Percentiles rank a stretch among this genome's conserved stretches.
Conservation (phyloP, 2,888 invertebrate genomes). For the Drosophila monieri region DNA sequence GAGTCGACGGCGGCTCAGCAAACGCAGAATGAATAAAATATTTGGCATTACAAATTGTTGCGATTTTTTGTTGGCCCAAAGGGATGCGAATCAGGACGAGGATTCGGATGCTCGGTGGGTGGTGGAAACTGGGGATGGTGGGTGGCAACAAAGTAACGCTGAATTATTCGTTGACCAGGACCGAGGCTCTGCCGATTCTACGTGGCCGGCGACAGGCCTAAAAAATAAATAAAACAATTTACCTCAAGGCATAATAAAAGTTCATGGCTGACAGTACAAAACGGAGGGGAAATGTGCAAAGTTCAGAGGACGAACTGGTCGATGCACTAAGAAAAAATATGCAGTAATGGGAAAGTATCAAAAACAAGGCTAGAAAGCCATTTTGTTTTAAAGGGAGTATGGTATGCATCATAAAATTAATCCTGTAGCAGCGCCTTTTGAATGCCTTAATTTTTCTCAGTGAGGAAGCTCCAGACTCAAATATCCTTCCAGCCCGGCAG, state of each 20-base stretch:
- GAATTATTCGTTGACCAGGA: constrained; percentile 57
- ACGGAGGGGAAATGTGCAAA: neutral
- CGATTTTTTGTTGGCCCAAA: constrained; percentile 62
- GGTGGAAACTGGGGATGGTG: constrained; percentile 24
- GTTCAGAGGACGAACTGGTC: constrained; percentile 2
- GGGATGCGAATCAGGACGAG: constrained; percentile 32
- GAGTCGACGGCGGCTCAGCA: constrained; percentile 35
- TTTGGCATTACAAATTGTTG: constrained; percentile 80
- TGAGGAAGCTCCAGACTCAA: neutral
- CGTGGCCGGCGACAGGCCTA: constrained; percentile 51
- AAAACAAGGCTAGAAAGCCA: no score
- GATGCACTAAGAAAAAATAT: constrained; percentile 16
- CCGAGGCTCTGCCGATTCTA: constrained; percentile 24
- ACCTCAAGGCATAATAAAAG: constrained; percentile 81
- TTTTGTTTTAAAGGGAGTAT: no score
- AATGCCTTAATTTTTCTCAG: neutral
- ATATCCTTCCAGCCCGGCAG: constrained; percentile 32
- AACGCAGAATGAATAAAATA: constrained; percentile 74
- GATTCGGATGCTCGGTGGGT: constrained; percentile 49
- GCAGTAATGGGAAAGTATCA: neutral
- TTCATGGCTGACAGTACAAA: constrained; percentile 73
- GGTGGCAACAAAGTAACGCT: constrained; percentile 51
- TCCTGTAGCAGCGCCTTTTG: no score
- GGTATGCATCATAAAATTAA: no score
- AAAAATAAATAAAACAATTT: constrained; percentile 81